Evolutionary conservation across 1,140 invertebrate genomes (phyloP).

Genomic region (Eupristina koningsbergeri): DNA sequence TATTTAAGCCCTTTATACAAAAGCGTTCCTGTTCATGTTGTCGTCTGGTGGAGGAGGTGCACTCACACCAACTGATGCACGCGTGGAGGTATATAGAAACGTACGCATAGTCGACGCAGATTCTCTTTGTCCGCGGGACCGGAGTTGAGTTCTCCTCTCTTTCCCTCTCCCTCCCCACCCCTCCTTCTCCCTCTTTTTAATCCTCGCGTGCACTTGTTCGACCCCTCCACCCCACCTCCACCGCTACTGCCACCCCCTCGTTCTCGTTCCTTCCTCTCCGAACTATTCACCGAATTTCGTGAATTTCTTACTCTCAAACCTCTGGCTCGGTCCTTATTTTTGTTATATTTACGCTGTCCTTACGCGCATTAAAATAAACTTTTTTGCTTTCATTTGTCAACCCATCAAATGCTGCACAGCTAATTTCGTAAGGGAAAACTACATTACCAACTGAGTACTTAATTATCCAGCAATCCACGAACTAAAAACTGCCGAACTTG

Average conservation of each 20-base stretch:
- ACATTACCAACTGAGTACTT: neutral
- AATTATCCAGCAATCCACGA: no score
- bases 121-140: conserved; percentile 68
- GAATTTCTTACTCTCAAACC: conserved; percentile 46
- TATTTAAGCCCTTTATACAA: conserved; percentile 55
- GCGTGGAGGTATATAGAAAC: neutral
- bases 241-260: conserved; percentile 51
- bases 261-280: conserved; percentile 52
- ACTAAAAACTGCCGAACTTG: no score
- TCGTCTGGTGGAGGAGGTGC: conserved; percentile 50
- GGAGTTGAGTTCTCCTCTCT: conserved; percentile 34
- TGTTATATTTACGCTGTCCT: conserved; percentile 25
- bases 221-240: conserved; percentile 28
- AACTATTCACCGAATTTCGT: conserved; percentile 49
- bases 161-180: conserved; percentile 5
- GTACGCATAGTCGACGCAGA: conserved; percentile 62
- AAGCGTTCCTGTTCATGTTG: conserved; percentile 9
- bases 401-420: neutral
- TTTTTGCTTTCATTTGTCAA: no score
- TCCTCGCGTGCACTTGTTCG: conserved; percentile 49
- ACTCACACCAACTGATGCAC: neutral
- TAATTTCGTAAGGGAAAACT: neutral
- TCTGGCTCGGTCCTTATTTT: neutral
- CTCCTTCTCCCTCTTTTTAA: conserved; percentile 38
- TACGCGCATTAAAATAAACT: no score